Percentiles rank a stretch among this genome's conserved stretches.
Conservation (phyloP, 2,797 vertebrate species). For the Ptychadena robeensis region DNA sequence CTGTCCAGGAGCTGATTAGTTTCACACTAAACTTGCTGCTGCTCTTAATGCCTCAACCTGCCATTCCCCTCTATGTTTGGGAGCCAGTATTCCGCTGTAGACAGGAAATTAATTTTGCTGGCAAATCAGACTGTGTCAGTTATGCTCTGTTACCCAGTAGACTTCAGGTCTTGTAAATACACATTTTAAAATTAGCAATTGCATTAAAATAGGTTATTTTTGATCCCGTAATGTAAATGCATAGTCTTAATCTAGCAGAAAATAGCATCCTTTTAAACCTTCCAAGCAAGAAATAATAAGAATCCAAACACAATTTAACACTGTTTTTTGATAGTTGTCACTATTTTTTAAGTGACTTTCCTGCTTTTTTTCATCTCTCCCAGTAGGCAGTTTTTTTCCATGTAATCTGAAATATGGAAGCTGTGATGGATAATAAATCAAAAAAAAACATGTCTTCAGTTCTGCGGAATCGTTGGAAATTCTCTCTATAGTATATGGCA, state of each 20-base stretch:
- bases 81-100: neutral
- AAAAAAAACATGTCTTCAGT: neutral
- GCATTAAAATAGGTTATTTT: neutral
- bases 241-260: slow-evolving; percentile 14
- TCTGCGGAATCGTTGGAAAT: neutral
- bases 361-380: neutral
- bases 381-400: neutral
- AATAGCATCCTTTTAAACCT: slow-evolving; percentile 12
- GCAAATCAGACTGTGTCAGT: slow-evolving; percentile 16
- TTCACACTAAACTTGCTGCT: slow-evolving; percentile 31
- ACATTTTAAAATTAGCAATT: slow-evolving; percentile 8
- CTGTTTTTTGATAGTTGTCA: slow-evolving; percentile 2
- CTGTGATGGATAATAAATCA: neutral
- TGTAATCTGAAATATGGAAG: neutral
- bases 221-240: slow-evolving; percentile 7
- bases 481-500: too few species aligned
- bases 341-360: neutral
- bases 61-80: neutral
- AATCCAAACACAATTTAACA: slow-evolving; percentile 12
- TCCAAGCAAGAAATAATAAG: slow-evolving; percentile 7
- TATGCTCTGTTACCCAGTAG: slow-evolving; percentile 7
- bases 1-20: slow-evolving; percentile 54
- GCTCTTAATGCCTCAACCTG: neutral
- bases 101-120: slow-evolving; percentile 14
- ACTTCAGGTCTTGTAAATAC: slow-evolving; percentile 15